These are phyloP conservation scores for Pipistrellus kuhlii DNA, from an alignment of 2,797 vertebrate genomes.

Conservation along the genomic window DNA sequence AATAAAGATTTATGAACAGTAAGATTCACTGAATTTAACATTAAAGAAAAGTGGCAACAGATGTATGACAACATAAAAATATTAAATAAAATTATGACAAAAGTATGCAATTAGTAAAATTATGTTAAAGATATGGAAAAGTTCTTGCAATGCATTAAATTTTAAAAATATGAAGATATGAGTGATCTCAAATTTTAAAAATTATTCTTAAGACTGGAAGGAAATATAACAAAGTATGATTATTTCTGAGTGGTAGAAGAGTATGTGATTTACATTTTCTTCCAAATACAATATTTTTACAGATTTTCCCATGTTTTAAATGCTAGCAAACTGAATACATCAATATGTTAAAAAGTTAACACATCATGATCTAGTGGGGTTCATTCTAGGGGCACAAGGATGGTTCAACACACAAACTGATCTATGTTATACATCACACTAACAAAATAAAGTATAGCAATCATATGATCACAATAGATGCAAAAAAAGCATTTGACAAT, in stretches of 20 bases:
- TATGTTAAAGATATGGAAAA: conserved; percentile 30
- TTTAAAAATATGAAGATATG: neutral
- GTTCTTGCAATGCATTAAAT: neutral
- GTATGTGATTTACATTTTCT: neutral
- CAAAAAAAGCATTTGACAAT: neutral
- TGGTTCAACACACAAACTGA: neutral
- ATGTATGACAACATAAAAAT: neutral
- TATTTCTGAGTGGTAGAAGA: conserved; percentile 5
- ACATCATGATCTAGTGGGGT: neutral
- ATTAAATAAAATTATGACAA: neutral
- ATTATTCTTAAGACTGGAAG: neutral
- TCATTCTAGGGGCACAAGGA: neutral
- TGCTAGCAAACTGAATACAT: neutral
- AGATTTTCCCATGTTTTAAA: conserved; percentile 26
- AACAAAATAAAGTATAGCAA: neutral
- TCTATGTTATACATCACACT: neutral
- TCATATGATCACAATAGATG: neutral
- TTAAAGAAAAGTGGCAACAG: conserved; percentile 19
- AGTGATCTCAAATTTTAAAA: neutral
- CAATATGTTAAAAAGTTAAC: neutral
- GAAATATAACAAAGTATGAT: neutral
- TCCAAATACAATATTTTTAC: neutral
- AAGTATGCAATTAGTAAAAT: conserved; percentile 2
- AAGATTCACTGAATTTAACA: conserved; percentile 3
- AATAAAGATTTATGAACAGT: neutral